These are phyloP conservation scores for Merodon equestris DNA, from an alignment of 2,888 invertebrate genomes.

Conservation along the genomic window DNA sequence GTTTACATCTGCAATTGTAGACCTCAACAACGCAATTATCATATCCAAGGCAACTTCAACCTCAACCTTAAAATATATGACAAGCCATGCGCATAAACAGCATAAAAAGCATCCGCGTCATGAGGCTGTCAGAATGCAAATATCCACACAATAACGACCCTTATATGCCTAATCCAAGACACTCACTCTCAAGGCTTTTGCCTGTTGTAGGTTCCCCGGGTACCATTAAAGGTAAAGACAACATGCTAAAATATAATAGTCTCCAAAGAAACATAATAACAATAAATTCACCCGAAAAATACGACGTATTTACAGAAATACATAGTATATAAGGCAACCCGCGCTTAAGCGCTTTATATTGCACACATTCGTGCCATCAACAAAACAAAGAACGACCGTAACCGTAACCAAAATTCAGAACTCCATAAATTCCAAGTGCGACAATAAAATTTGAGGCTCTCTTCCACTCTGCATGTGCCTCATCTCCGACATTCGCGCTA, in stretches of 20 bases:
- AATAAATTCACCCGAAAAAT: slow-evolving; percentile 54
- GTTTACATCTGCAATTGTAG: too few species aligned
- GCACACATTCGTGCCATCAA: neutral
- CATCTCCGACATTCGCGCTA: slow-evolving; percentile 37
- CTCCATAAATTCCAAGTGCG: slow-evolving; percentile 63
- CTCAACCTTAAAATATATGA: slow-evolving; percentile 27
- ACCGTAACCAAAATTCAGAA: slow-evolving; percentile 53
- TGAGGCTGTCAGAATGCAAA: slow-evolving; percentile 1
- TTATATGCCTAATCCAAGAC: neutral
- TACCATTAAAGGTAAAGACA: slow-evolving; percentile 25
- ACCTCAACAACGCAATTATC: too few species aligned
- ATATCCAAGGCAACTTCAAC: too few species aligned
- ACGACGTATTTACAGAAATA: neutral
- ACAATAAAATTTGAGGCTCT: slow-evolving; percentile 58
- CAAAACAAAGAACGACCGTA: slow-evolving; percentile 34
- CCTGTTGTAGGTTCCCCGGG: neutral
- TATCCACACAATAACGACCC: neutral
- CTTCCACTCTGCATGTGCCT: slow-evolving; percentile 28
- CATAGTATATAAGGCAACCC: neutral
- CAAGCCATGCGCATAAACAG: slow-evolving; percentile 48
- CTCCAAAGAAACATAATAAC: slow-evolving; percentile 59
- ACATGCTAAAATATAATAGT: slow-evolving; percentile 12
- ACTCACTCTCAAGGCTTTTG: neutral
- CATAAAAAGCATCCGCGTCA: slow-evolving; percentile 18
- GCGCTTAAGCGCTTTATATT: neutral